A percentile compares a stretch with the other conserved stretches of the same genome.
These are phyloP conservation scores for Lasioglossum figueresi DNA, from an alignment of 2,888 invertebrate species.

Conservation along the genomic window DNA sequence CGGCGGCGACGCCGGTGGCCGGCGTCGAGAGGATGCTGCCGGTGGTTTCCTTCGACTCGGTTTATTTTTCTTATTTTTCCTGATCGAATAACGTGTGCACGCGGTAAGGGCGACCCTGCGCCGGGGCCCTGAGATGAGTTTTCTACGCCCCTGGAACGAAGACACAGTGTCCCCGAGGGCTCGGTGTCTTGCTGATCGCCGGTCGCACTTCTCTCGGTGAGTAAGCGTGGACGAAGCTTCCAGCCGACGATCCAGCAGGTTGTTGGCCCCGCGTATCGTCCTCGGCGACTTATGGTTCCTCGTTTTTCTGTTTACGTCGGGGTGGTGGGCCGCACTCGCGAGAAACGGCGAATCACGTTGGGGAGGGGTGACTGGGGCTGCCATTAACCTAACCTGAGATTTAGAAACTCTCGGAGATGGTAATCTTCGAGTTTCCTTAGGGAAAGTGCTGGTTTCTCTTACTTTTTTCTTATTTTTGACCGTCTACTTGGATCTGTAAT, in stretches of 20 bases:
- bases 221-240: background rate
- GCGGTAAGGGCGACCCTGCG: slow-evolving; percentile 23
- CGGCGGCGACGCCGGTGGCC: slow-evolving; percentile 49
- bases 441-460: background rate
- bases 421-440: background rate
- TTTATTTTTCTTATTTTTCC: slow-evolving; percentile 47
- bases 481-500: background rate
- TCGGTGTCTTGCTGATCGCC: background rate
- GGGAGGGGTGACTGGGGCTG: background rate
- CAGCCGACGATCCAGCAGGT: background rate
- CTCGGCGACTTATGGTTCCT: background rate
- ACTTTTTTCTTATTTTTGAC: background rate
- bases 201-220: background rate
- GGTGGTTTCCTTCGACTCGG: slow-evolving; percentile 48
- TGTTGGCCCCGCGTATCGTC: background rate
- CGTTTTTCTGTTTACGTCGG: background rate
- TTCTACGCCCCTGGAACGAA: background rate
- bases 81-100: slow-evolving; percentile 38
- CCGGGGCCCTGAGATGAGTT: background rate
- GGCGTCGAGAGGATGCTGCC: slow-evolving; percentile 41
- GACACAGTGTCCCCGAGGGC: background rate
- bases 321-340: background rate
- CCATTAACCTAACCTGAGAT: background rate
- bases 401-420: background rate
- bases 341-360: background rate